phyloP scores from a whole-genome alignment of 2,113 vertebrate genomes.

The Naja naja region DNA sequence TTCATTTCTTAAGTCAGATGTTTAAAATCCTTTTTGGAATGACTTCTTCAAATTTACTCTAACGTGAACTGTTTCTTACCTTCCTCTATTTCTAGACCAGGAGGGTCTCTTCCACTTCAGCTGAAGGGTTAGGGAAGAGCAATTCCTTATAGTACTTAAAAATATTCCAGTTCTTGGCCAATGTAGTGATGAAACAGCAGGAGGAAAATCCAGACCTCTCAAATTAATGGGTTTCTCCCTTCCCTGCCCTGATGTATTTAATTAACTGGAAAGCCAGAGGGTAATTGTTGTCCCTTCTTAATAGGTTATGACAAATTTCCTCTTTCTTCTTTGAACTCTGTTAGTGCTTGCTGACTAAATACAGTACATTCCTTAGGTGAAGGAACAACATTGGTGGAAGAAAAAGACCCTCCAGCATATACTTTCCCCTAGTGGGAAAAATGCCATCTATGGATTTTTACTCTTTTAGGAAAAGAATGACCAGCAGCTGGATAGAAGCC shows the following conservation, averaged over 20 bases:
- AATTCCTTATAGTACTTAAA: not conserved
- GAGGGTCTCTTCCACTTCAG: not conserved
- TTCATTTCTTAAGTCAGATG: not conserved
- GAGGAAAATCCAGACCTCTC: not conserved
- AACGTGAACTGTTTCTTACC: not conserved
- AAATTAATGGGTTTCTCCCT: not conserved
- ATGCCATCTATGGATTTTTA: not conserved
- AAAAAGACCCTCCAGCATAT: not conserved
- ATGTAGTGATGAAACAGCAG: not conserved
- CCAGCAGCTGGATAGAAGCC: not conserved
- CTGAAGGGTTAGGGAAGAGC: not conserved
- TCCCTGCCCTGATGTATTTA: not conserved
- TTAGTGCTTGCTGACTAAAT: not conserved
- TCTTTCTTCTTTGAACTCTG: not conserved
- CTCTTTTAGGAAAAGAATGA: not conserved
- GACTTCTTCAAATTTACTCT: not conserved
- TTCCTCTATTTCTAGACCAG: not conserved
- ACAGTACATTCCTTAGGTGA: not conserved
- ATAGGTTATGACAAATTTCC: conserved; percentile 7
- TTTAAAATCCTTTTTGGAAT: not conserved
- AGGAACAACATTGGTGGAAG: not conserved
- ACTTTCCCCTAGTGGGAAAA: not conserved
- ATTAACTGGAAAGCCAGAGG: conserved; percentile 3
- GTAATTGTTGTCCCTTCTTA: conserved; percentile 11
- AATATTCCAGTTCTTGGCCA: not conserved